Conservation (phyloP, 92 coral and sea anemone genomes). For the Meandrina meandrites region DNA sequence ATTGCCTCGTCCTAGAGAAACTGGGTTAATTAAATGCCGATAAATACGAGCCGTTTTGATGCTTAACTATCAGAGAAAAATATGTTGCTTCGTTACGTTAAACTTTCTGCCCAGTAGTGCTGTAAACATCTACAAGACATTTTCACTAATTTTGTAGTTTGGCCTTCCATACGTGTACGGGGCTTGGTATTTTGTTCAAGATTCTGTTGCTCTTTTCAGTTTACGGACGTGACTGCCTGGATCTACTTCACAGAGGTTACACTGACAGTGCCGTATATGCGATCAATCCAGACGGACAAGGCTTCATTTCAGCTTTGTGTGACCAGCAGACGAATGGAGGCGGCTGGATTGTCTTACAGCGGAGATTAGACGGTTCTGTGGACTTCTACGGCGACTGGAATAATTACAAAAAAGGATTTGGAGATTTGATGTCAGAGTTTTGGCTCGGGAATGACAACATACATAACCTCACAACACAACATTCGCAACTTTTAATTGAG, state of each 20-base stretch:
- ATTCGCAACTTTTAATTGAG: slow-evolving; percentile 46
- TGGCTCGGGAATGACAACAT: slow-evolving; percentile 73
- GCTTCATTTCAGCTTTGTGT: slow-evolving; percentile 40
- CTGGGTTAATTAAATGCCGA: no score
- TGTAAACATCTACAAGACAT: no score
- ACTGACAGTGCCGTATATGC: slow-evolving; percentile 39
- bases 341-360: slow-evolving; percentile 70
- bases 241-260: slow-evolving; percentile 65
- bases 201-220: background rate
- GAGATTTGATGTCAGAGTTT: slow-evolving; percentile 51
- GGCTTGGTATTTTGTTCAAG: background rate
- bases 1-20: no score
- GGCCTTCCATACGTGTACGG: background rate
- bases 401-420: slow-evolving; percentile 64
- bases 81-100: no score
- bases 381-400: slow-evolving; percentile 55
- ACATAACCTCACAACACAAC: slow-evolving; percentile 33
- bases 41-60: no score
- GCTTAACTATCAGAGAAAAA: no score
- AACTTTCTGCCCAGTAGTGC: no score
- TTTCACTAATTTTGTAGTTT: no score
- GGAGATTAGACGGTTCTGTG: slow-evolving; percentile 53
- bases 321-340: slow-evolving; percentile 76
- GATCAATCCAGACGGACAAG: slow-evolving; percentile 45
- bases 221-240: slow-evolving; percentile 64